Evolutionary conservation across 2,797 vertebrate species (phyloP), one percentile per base, ranked within the genome.

Genomic region (Gastrophryne carolinensis): DNA sequence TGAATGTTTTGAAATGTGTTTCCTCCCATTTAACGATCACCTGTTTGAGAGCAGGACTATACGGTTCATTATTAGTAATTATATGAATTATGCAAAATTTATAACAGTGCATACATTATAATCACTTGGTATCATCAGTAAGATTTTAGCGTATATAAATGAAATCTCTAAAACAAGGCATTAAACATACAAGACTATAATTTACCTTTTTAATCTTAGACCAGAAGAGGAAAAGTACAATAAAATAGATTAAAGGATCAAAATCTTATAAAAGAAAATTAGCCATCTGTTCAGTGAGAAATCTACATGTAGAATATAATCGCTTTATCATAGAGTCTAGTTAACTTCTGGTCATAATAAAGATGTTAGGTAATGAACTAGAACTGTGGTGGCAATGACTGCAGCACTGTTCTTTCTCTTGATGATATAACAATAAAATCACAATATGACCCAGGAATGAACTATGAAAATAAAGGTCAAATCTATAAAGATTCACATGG

Each of bases 161-260:
- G 34, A 76, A 76, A 76, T 24, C 65, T 63, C 35, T n/a, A 47
- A 69, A 76, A 34, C 27, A 24, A 54, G 57, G 47, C 47, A 76
- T 69, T 76, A 76, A 62, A 69, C 23, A 62, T 76, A 76, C 57
- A 63, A 34, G 47, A 34, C 17, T 76, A 61, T 67, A 67, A 67
- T 67, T 75, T 44, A 75, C 73, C 44, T 69, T 75, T 75, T 69
- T 69, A 62, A 62, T 50, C 57, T 62, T 44, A 62, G 39, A 17
- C 56, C 41, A 69, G 65, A 49, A 76, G 65, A 69, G 44, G 62
- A 69, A 75, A 69, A 69, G 41, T 62, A 54, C 57, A 76, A 76
- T 76, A 76, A 76, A 76, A 69, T 69, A 76, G 73, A 76, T 76
- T 69, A 69, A 76, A 49, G 65, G 65, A 76, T 76, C 47, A 69